Conservation (phyloP, 2,888 invertebrate genomes). For the Eulithis testata region DNA sequence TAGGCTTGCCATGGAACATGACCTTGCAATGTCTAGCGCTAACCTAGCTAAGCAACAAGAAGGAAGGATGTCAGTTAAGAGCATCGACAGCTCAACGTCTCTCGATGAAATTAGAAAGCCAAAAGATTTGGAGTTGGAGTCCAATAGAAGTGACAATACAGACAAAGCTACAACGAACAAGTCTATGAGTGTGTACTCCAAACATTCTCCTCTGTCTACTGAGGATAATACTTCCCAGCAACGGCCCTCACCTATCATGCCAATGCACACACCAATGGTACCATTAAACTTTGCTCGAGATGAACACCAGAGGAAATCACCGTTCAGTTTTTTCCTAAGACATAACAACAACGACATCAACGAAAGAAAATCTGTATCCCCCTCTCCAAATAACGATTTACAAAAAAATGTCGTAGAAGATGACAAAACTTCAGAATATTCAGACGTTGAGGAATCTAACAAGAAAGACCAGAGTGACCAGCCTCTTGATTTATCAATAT, state of each 20-base stretch:
- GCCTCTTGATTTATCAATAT: slow-evolving; percentile 90
- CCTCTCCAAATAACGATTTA: slow-evolving; percentile 68
- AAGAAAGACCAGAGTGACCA: slow-evolving; percentile 85
- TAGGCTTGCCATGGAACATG: slow-evolving; percentile 79
- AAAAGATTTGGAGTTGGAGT: slow-evolving; percentile 67
- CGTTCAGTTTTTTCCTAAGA: slow-evolving; percentile 69
- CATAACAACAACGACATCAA: slow-evolving; percentile 64
- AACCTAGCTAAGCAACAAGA: slow-evolving; percentile 82
- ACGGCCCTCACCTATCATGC: slow-evolving; percentile 87
- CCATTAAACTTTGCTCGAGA: slow-evolving; percentile 68
- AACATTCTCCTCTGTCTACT: slow-evolving; percentile 87
- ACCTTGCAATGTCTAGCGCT: slow-evolving; percentile 80
- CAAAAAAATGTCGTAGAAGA: slow-evolving; percentile 63
- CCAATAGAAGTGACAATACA: slow-evolving; percentile 58
- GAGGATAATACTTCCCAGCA: slow-evolving; percentile 87
- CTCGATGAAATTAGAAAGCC: slow-evolving; percentile 71
- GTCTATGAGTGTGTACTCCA: slow-evolving; percentile 70
- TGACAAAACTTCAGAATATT: slow-evolving; percentile 67
- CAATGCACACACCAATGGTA: slow-evolving; percentile 70
- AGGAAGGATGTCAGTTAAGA: slow-evolving; percentile 74
- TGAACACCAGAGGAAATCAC: slow-evolving; percentile 68
- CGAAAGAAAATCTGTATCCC: slow-evolving; percentile 59
- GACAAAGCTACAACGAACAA: slow-evolving; percentile 85
- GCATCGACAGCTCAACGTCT: slow-evolving; percentile 75
- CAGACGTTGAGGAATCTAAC: slow-evolving; percentile 66